Evolutionary conservation across 2,113 vertebrate species (phyloP).

Genomic region (Carassius gibelio): DNA sequence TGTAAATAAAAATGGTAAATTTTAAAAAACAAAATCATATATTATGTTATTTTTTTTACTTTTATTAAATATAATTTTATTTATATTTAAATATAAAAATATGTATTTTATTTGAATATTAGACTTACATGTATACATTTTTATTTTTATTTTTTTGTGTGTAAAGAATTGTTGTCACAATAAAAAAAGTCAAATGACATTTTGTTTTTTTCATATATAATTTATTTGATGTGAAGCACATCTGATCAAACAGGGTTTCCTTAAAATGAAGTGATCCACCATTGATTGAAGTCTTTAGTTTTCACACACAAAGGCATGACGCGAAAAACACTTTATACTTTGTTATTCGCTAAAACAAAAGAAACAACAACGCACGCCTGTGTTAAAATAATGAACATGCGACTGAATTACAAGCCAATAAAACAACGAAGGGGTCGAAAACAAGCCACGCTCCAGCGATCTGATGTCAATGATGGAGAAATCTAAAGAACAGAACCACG

Average conservation of each 20-base stretch:
- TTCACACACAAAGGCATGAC: neutral
- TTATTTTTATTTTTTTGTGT: too few species aligned
- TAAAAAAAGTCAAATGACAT: too few species aligned
- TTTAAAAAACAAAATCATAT: too few species aligned
- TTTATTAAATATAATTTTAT: too few species aligned
- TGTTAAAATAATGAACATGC: conserved; percentile 6
- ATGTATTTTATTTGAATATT: too few species aligned
- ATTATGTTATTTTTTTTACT: too few species aligned
- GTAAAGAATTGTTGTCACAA: too few species aligned
- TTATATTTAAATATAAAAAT: too few species aligned
- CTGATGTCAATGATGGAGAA: conserved; percentile 44
- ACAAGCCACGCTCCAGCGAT: conserved; percentile 25
- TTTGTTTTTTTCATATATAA: neutral
- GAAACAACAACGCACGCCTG: conserved; percentile 8
- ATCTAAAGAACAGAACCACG: conserved; percentile 41
- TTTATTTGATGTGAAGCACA: neutral
- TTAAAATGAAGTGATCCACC: neutral
- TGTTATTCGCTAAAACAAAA: neutral
- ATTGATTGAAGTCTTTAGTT: neutral
- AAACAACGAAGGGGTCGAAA: conserved; percentile 27
- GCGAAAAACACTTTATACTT: neutral
- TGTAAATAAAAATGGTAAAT: too few species aligned
- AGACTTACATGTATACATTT: too few species aligned
- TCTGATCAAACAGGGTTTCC: neutral
- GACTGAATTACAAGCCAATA: neutral